Percentiles rank a stretch among this genome's conserved stretches.
phyloP scores from a whole-genome alignment of 1,140 invertebrate genomes.

The Magallana ariakensis region DNA sequence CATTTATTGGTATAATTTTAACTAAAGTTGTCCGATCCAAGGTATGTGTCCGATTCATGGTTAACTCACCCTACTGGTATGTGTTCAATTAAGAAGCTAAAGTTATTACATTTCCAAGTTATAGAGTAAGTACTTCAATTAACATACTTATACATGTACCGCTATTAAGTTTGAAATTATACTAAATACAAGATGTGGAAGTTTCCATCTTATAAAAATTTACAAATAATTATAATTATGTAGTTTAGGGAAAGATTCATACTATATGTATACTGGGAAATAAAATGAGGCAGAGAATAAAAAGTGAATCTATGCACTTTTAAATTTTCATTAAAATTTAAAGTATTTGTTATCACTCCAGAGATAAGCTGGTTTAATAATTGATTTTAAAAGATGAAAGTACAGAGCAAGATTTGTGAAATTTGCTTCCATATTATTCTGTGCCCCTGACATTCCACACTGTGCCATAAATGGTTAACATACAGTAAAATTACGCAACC shows the following conservation, averaged over 20 bases:
- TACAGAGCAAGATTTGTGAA: not conserved
- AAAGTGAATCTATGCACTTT: not conserved
- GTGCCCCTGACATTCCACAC: not conserved
- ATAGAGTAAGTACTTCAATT: too few relatives aligned
- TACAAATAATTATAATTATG: too few relatives aligned
- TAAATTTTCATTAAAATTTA: not conserved
- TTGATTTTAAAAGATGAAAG: not conserved
- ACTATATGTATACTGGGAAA: not conserved
- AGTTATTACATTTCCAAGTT: too few relatives aligned
- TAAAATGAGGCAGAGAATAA: constrained; percentile 7
- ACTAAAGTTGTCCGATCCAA: too few relatives aligned
- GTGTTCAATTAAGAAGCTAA: too few relatives aligned
- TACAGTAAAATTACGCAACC: not conserved
- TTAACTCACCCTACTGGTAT: too few relatives aligned
- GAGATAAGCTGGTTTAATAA: not conserved
- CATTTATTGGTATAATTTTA: too few relatives aligned
- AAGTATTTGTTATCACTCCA: not conserved
- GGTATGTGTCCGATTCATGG: too few relatives aligned
- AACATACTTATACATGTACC: too few relatives aligned
- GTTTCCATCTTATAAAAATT: too few relatives aligned
- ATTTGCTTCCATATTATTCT: not conserved
- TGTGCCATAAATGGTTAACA: not conserved
- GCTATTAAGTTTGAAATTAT: too few relatives aligned
- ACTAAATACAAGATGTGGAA: too few relatives aligned
- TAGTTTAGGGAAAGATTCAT: constrained; percentile 2